These are phyloP conservation scores for Himalopsyche tibetana DNA, from an alignment of 2,888 invertebrate species.

Conservation along the genomic window DNA sequence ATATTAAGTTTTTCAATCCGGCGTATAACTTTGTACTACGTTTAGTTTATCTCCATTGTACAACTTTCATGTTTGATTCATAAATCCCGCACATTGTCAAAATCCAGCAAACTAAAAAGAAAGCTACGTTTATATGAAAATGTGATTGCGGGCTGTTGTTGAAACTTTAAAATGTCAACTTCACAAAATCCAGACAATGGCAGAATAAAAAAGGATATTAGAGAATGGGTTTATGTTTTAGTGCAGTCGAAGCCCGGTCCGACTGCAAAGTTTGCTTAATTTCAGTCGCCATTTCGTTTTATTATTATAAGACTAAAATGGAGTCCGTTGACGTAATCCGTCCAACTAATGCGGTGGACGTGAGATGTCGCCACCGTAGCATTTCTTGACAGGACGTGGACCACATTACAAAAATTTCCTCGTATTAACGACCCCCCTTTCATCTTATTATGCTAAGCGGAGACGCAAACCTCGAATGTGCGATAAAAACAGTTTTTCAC, in stretches of 20 bases:
- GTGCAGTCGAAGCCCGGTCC: conserved; percentile 53
- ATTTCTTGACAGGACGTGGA: conserved; percentile 29
- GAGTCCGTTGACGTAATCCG: conserved; percentile 53
- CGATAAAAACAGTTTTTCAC: conserved; percentile 26
- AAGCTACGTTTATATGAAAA: conserved; percentile 26
- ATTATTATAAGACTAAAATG: conserved; percentile 54
- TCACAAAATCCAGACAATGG: conserved; percentile 22
- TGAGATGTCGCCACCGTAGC: conserved; percentile 57
- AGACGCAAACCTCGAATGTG: conserved; percentile 20
- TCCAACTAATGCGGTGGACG: conserved; percentile 61
- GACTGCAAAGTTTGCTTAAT: conserved; percentile 62
- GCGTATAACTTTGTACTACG: background rate
- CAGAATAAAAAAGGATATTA: conserved; percentile 30
- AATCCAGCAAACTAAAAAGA: conserved; percentile 15
- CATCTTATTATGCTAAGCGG: conserved; percentile 15
- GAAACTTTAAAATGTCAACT: conserved; percentile 34
- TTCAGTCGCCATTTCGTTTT: conserved; percentile 57
- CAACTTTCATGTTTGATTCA: conserved; percentile 30
- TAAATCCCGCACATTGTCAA: conserved; percentile 26
- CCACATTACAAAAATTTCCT: conserved; percentile 50
- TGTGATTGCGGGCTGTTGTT: conserved; percentile 33
- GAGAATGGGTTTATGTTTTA: conserved; percentile 49
- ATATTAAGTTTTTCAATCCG: conserved; percentile 26
- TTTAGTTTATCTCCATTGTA: conserved; percentile 34
- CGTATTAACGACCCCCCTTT: conserved; percentile 45